phyloP scores from a whole-genome alignment of 1,140 invertebrate species.

The Cydia pomonella region DNA sequence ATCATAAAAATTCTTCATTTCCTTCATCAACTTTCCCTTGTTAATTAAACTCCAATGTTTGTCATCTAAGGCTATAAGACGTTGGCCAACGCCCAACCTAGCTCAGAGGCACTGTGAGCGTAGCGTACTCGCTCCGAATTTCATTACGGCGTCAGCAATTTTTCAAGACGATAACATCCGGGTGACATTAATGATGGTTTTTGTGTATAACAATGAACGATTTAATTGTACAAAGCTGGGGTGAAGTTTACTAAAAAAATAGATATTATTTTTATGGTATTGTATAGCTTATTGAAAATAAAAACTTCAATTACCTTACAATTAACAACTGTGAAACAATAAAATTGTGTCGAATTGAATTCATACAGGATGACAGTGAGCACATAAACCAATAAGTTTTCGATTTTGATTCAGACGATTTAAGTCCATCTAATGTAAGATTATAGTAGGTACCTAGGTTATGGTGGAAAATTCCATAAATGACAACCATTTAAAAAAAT shows the following conservation, averaged over 20 bases:
- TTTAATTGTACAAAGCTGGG: not conserved
- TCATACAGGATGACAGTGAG: too few relatives aligned
- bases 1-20: too few relatives aligned
- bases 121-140: conserved; percentile 25
- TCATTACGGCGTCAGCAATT: conserved; percentile 28
- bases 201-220: conserved; percentile 26
- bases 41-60: not conserved
- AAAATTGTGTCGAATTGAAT: too few relatives aligned
- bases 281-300: too few relatives aligned
- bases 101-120: conserved; percentile 14
- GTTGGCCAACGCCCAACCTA: not conserved
- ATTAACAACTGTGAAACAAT: too few relatives aligned
- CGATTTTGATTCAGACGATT: too few relatives aligned
- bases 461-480: too few relatives aligned
- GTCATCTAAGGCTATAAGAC: not conserved
- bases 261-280: not conserved
- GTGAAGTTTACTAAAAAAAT: not conserved
- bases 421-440: too few relatives aligned
- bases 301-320: too few relatives aligned
- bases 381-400: too few relatives aligned
- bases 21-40: not conserved
- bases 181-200: conserved; percentile 28
- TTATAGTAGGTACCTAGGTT: too few relatives aligned
- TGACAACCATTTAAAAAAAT: too few relatives aligned
- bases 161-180: conserved; percentile 28